Evolutionary conservation across 2,113 vertebrate species (phyloP).

Genomic region (Regulus satrapa): DNA sequence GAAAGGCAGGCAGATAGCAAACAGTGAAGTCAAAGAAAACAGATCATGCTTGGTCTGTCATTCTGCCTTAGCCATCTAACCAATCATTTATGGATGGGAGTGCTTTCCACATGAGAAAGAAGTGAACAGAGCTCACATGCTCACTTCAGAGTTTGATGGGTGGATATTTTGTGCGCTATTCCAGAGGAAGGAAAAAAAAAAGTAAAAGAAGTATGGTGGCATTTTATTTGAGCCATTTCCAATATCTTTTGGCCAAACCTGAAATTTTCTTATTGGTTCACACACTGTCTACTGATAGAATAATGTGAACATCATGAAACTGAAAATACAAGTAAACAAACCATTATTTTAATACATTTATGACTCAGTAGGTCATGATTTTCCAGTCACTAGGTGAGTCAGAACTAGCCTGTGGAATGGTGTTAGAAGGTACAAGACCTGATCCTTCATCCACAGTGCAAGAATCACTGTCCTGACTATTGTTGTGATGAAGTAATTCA

Average conservation of each 20-base stretch:
- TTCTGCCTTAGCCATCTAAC: not conserved
- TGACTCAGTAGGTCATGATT: conserved; percentile 13
- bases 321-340: conserved; percentile 11
- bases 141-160: not conserved
- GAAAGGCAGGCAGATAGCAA: not conserved
- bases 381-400: conserved; percentile 16
- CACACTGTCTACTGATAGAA: not conserved
- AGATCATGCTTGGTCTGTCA: not conserved
- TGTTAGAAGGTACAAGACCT: not conserved
- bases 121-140: not conserved
- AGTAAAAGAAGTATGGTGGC: not conserved
- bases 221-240: not conserved
- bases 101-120: not conserved
- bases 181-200: not conserved
- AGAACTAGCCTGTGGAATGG: not conserved
- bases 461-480: not conserved
- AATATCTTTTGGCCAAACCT: not conserved
- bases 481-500: not conserved
- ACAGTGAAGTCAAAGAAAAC: not conserved
- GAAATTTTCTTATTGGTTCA: not conserved
- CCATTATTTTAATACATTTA: not conserved
- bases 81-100: not conserved
- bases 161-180: not conserved
- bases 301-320: not conserved
- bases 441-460: not conserved